phyloP scores from a whole-genome alignment of 1,140 invertebrate genomes.

The Contarinia nasturtii region DNA sequence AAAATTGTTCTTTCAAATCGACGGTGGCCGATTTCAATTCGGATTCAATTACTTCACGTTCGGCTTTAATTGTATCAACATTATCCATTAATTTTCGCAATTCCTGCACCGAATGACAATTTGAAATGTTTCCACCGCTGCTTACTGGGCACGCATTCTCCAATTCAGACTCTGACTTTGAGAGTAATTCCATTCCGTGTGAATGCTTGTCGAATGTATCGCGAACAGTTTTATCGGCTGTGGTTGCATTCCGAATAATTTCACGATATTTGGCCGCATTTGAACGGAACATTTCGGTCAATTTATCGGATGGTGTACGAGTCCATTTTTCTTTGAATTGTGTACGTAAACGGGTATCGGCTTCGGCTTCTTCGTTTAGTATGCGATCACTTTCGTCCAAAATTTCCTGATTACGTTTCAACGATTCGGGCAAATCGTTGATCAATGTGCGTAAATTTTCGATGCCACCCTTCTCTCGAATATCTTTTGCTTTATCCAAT shows the following conservation, averaged over 20 bases:
- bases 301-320: constrained; percentile 64
- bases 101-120: constrained; percentile 38
- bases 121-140: constrained; percentile 29
- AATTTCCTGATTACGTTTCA: constrained; percentile 88
- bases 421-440: constrained; percentile 71
- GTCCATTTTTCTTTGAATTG: constrained; percentile 90
- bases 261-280: constrained; percentile 81
- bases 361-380: constrained; percentile 77
- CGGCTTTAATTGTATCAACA: constrained; percentile 74
- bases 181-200: constrained; percentile 61
- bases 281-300: constrained; percentile 72
- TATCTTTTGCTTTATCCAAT: constrained; percentile 60
- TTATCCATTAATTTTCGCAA: constrained; percentile 68
- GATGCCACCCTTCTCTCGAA: constrained; percentile 51
- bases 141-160: constrained; percentile 39
- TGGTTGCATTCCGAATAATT: constrained; percentile 81
- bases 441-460: constrained; percentile 35
- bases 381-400: constrained; percentile 80
- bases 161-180: constrained; percentile 46
- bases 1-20: constrained; percentile 73
- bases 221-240: constrained; percentile 53
- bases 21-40: constrained; percentile 66
- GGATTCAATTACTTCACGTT: constrained; percentile 72
- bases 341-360: constrained; percentile 66
- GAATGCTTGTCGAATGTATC: constrained; percentile 70